Conservation (phyloP, 2,113 vertebrate genomes). For the Epinephelus cyanopodus region DNA sequence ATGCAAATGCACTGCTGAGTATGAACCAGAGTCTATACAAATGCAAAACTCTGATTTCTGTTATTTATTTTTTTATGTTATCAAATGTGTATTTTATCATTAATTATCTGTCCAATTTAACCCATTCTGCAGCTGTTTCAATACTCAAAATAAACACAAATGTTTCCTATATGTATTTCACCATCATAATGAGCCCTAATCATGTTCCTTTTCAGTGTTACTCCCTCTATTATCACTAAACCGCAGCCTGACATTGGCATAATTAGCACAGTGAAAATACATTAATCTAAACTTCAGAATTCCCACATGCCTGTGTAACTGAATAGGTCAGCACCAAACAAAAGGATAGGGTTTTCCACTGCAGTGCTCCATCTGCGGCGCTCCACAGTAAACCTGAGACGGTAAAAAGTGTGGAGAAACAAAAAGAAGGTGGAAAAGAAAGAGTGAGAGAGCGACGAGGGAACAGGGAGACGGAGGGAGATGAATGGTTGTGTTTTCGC, state of each 20-base stretch:
- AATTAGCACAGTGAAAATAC: constrained; percentile 41
- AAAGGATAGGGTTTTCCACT: constrained; percentile 15
- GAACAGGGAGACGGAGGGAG: constrained; percentile 42
- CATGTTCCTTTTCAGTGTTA: neutral
- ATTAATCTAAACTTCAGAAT: constrained; percentile 48
- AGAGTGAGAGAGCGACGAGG: constrained; percentile 18
- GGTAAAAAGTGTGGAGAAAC: constrained; percentile 17
- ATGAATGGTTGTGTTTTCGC: constrained; percentile 66
- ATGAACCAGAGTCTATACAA: neutral
- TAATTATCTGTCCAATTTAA: neutral
- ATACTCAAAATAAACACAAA: neutral
- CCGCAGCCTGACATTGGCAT: constrained; percentile 25
- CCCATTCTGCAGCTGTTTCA: neutral
- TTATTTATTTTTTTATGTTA: neutral
- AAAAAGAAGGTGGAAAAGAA: constrained; percentile 53
- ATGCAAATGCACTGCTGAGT: neutral
- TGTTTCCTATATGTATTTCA: neutral
- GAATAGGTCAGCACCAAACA: constrained; percentile 43
- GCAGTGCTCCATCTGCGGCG: neutral
- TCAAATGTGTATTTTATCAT: too few species aligned
- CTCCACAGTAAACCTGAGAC: constrained; percentile 26
- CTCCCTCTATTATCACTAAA: constrained; percentile 24
- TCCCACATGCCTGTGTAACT: constrained; percentile 34
- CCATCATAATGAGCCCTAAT: neutral
- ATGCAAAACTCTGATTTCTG: neutral